Percentiles rank a stretch among this genome's conserved stretches.
phyloP scores from a whole-genome alignment of 1,140 invertebrate genomes.

The Chionoecetes opilio region DNA sequence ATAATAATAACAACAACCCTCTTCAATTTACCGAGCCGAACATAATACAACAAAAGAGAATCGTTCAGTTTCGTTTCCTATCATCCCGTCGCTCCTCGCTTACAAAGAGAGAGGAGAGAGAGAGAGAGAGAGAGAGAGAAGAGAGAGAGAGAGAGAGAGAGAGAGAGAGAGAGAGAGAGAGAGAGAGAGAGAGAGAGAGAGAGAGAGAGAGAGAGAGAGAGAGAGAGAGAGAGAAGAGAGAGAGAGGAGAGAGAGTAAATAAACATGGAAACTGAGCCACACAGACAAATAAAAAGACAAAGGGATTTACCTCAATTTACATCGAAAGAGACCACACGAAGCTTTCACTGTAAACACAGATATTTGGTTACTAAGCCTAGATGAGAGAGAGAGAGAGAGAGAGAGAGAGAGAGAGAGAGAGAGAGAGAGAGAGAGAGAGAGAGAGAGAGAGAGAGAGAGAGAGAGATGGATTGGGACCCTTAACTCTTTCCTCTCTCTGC shows the following conservation, averaged over 20 bases:
- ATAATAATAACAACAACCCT: too few species aligned
- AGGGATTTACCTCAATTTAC: neutral
- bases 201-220: conserved; percentile 52
- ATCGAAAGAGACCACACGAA: neutral
- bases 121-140: conserved; percentile 52
- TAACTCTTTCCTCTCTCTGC: too few species aligned
- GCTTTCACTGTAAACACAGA: neutral
- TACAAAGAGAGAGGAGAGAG: conserved; percentile 58
- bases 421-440: neutral
- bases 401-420: conserved; percentile 1
- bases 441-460: neutral
- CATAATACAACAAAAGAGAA: too few species aligned
- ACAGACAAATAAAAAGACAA: conserved; percentile 13
- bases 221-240: conserved; percentile 46
- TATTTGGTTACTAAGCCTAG: neutral
- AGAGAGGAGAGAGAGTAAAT: neutral
- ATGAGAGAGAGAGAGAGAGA: conserved; percentile 24
- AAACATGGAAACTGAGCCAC: neutral
- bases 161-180: neutral
- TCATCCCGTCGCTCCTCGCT: too few species aligned
- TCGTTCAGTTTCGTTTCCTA: too few species aligned
- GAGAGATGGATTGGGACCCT: neutral
- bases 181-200: conserved; percentile 45
- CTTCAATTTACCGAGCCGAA: too few species aligned
- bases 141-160: conserved; percentile 54